phyloP scores from a whole-genome alignment of 1,140 invertebrate species.

The Drosophila persimilis region DNA sequence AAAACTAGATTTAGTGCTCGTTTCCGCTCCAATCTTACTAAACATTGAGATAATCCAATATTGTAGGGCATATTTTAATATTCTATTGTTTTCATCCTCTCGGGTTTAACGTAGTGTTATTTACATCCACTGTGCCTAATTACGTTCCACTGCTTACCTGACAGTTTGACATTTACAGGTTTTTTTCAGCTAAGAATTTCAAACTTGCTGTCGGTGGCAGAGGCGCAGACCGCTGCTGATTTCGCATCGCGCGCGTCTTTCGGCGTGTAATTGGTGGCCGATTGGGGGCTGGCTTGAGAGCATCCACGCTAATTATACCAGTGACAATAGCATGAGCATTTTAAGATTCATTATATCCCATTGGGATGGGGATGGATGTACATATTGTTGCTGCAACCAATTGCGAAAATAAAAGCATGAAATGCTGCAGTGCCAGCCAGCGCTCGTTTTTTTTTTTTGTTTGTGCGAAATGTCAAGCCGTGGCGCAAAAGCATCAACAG shows the following conservation, averaged over 20 bases:
- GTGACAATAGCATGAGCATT: constrained; percentile 43
- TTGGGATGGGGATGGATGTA: constrained; percentile 30
- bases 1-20: too few species aligned
- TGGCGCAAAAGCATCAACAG: constrained; percentile 57
- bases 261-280: constrained; percentile 12
- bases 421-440: constrained; percentile 29
- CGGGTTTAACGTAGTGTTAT: too few species aligned
- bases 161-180: constrained; percentile 59
- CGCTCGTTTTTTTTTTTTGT: constrained; percentile 29
- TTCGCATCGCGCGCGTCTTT: constrained; percentile 19
- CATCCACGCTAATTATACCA: constrained; percentile 49
- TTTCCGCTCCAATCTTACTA: too few species aligned
- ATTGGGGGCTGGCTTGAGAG: constrained; percentile 8
- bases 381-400: constrained; percentile 51
- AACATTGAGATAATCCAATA: too few species aligned
- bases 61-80: too few species aligned
- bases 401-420: constrained; percentile 74
- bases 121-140: constrained; percentile 36
- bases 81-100: too few species aligned
- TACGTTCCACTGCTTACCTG: neutral
- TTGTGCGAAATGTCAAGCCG: constrained; percentile 74
- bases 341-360: constrained; percentile 32
- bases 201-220: constrained; percentile 26
- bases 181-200: constrained; percentile 54
- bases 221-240: constrained; percentile 21